A percentile compares a stretch with the other conserved stretches of the same genome.
Evolutionary conservation across 2,888 invertebrate genomes (phyloP).

Genomic region (Ctenicera cuprea): DNA sequence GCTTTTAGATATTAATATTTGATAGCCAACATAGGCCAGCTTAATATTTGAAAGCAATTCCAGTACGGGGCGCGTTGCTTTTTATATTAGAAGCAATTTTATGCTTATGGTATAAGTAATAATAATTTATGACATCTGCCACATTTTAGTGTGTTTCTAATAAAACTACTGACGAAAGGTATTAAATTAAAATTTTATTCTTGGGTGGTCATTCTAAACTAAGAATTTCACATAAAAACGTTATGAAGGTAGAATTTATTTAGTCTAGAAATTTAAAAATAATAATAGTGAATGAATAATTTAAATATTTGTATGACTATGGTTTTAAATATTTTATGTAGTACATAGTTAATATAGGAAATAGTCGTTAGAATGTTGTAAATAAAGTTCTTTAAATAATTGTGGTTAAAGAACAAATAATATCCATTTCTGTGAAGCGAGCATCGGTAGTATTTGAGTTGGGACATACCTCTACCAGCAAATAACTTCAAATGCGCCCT

Average conservation of each 20-base stretch:
- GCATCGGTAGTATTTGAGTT: constrained; percentile 5
- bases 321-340: background rate
- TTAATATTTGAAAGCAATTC: constrained; percentile 8
- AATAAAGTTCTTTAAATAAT: constrained; percentile 11
- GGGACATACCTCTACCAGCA: background rate
- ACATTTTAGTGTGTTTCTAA: constrained; percentile 1
- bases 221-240: background rate
- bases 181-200: background rate
- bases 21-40: constrained; percentile 20
- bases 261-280: constrained; percentile 1
- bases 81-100: constrained; percentile 13
- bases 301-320: background rate
- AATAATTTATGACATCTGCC: constrained; percentile 8
- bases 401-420: constrained; percentile 6
- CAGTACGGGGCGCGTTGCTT: constrained; percentile 7
- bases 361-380: background rate
- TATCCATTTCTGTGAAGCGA: background rate
- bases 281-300: background rate
- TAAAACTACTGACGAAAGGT: background rate
- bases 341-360: no score
- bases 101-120: background rate
- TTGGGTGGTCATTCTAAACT: constrained; percentile 6
- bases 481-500: background rate
- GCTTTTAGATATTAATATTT: constrained; percentile 20
- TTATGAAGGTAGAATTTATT: background rate